phyloP scores from a whole-genome alignment of 2,113 vertebrate genomes.

The Poeciliopsis occidentalis region DNA sequence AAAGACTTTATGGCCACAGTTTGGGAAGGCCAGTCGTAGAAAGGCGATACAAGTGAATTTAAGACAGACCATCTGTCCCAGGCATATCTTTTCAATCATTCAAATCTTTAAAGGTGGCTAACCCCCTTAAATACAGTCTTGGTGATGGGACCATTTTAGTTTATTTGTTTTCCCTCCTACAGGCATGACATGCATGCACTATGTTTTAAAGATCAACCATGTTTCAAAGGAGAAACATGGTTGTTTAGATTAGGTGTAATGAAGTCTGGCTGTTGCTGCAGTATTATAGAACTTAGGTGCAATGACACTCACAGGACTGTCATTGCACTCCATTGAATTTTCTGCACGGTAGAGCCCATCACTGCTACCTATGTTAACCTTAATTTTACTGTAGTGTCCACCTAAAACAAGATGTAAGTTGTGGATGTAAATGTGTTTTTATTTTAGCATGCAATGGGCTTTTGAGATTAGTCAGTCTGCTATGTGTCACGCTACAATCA shows the following conservation, averaged over 20 bases:
- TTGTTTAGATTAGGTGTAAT: slow-evolving; percentile 29
- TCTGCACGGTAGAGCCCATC: slow-evolving; percentile 27
- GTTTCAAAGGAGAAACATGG: slow-evolving; percentile 35
- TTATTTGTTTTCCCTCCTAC: slow-evolving; percentile 18
- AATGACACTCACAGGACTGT: not conserved
- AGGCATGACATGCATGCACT: slow-evolving; percentile 50
- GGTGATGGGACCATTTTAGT: slow-evolving; percentile 43
- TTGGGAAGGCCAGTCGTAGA: slow-evolving; percentile 5
- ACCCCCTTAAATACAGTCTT: not conserved
- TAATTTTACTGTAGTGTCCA: slow-evolving; percentile 1
- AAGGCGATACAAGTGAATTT: slow-evolving; percentile 21
- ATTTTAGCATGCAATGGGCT: not conserved
- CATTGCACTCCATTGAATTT: slow-evolving; percentile 22
- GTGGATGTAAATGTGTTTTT: not conserved
- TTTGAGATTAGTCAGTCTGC: not conserved
- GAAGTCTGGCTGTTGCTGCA: slow-evolving; percentile 13
- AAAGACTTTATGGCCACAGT: slow-evolving; percentile 9
- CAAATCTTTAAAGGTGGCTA: slow-evolving; percentile 19
- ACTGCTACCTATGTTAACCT: slow-evolving; percentile 28
- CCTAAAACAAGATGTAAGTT: not conserved
- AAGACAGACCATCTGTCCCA: slow-evolving; percentile 60
- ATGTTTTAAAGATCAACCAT: slow-evolving; percentile 50
- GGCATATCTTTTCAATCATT: slow-evolving; percentile 73
- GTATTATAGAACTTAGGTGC: slow-evolving; percentile 17
- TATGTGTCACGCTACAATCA: too few species aligned